Evolutionary conservation across 2,797 vertebrate species (phyloP), one percentile per base, ranked within the genome.

Genomic region (Phaenicophaeus curvirostris): DNA sequence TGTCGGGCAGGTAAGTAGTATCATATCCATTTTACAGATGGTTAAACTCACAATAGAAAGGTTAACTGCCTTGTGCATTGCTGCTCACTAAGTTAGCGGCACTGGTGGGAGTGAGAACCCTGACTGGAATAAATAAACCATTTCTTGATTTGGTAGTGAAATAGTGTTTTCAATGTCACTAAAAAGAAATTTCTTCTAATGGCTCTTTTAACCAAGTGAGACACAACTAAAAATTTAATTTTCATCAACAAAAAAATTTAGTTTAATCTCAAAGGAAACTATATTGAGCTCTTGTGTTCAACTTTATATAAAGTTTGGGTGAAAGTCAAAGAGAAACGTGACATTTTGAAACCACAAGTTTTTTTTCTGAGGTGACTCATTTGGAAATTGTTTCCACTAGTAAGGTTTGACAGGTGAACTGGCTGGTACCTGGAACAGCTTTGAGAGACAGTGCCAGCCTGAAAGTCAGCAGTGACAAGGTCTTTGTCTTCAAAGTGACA

Each of bases 1-100:
- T 9, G 25, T 41, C 76, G 76, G 87, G 69, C 79, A 92, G 94
- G 90, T 92, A 87, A 95, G 62, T 37, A 71, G 90, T 20, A 75
- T 93, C 62, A 80, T 76, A 91, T 55, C 93, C 73, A 93, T 95
- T 96, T 93, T 95, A 85, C 89, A 84, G 92, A 42, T 76, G 94
- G 87, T 92, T 95, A 93, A 95, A 81, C 23, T 9, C 90, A 84
- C 73, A 94, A 91, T 62, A 73, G 89, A 69, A 87, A 88, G 93
- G 89, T 93, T 95, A 96, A 96, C 66, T 94, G 93, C 69, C 15
- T 19, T 58, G 78, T 11, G 72, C 1, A 2, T 11, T 61, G 65
- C 78, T 87, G 65, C 55, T 78, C 69, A 14, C 88, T 50, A 27
- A 76, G 48, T 65, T 37, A 83, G 72, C 65, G 72, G 68, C 58